Evolutionary conservation across 2,888 invertebrate species (phyloP).

Genomic region (Eilema sororculum): DNA sequence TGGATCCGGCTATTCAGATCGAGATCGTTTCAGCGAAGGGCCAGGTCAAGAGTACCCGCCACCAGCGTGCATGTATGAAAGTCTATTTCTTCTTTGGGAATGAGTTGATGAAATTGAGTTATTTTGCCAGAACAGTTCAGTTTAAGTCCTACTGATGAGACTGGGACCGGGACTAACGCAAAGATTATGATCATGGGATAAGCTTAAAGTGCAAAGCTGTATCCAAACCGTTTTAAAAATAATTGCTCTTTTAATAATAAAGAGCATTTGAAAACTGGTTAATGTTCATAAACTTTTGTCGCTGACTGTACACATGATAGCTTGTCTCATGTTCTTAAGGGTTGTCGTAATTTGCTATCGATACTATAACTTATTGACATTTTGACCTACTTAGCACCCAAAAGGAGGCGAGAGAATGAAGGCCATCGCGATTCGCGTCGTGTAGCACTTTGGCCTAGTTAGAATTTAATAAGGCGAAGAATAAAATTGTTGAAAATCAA

Average conservation of each 20-base stretch:
- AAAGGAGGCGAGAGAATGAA: background rate
- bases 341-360: background rate
- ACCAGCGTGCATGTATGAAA: too few relatives aligned
- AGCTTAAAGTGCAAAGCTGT: too few relatives aligned
- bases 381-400: background rate
- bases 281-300: too few relatives aligned
- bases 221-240: too few relatives aligned
- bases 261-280: too few relatives aligned
- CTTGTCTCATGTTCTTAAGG: background rate
- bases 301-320: background rate
- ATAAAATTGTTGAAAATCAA: background rate
- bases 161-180: too few relatives aligned
- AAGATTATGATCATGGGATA: too few relatives aligned
- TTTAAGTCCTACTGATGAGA: too few relatives aligned
- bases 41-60: background rate
- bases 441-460: slow-evolving; percentile 2
- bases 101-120: too few relatives aligned
- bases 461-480: slow-evolving; percentile 4
- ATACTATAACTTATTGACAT: slow-evolving; percentile 2
- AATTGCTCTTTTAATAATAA: too few relatives aligned
- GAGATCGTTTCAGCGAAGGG: background rate
- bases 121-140: too few relatives aligned
- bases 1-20: background rate
- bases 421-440: background rate
- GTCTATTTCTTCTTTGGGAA: too few relatives aligned